Base-by-base conservation (phyloP, 2,113 vertebrate species). In the Macaca nemestrina region DNA sequence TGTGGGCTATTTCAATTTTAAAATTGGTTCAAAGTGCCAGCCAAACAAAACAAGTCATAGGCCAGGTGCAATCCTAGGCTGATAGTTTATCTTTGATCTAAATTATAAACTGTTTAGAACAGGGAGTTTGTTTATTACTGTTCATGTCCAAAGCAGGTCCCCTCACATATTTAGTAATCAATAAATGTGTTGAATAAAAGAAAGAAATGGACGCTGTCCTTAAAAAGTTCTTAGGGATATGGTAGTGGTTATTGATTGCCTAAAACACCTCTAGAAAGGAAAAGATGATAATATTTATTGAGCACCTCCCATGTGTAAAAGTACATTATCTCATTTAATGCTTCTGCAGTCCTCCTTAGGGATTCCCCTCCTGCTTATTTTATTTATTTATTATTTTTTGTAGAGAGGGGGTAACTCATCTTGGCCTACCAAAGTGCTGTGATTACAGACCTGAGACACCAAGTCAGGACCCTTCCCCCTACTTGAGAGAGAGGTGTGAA, bases 101-200 rank as follows among this genome's bases (percentile, higher is more conserved):
- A 92, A 45, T 87, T 90, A 64, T 13, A 84, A 96, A 27, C 14
- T 67, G 38, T 94, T 95, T 67, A 91, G 40, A 83, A 97, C 30
- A 93, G 13, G 11, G 25, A 68, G 38, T 82, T 88, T 79, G 32
- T 84, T 91, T 20, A 18, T 68, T 93, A 50, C 14, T 82, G 17
- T 82, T 50, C 6, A 11, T 78, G 78, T 67, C 75, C 61, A 2
- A 80, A 81, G 76, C 32, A 84, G 30, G 4, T 88, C 27, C 8
- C 17, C 7, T 83, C 38, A 40, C 9, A 10, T 88, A 57, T 78
- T 82, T 94, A 20, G 12, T 85, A 68, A 72, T 96, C 82, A 86
- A 1, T 95, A 94, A 94, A 72, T 12, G 3, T 93, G 55, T 89
- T 78, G 85, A 48, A 59, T 92, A 50, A 93, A 72, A 90, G 43